Base-by-base conservation (phyloP, 2,113 vertebrate genomes). In the Alaudala cheleensis region DNA sequence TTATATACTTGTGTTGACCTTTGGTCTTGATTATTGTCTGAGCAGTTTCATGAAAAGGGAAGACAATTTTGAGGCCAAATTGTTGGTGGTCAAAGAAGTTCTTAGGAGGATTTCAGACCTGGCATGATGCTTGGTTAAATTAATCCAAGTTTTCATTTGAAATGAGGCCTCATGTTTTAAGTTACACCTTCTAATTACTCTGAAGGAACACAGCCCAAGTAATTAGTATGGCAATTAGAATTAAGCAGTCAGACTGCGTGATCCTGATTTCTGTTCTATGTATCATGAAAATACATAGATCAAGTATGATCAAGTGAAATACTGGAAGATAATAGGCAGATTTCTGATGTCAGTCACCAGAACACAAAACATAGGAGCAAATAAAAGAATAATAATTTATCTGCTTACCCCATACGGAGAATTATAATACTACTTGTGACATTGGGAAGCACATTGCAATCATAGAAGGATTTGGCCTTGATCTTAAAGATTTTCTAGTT, bases 1-100 rank as follows among this genome's bases (percentile, higher is more conserved):
- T 78, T 31, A 51, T 5, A 4, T 3, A 18, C 10, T 1, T 11
- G 0, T 31, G 16, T n/a, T 85, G 22, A 42, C 14, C 6, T 76
- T 12, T 65, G 29, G 34, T 23, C 49, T 76, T 40, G 8, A 21
- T 56, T 71, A n/a, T 12, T 67, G 11, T 40, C 13, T 62, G 14
- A 79, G 15, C 13, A 31, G 14, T 31, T 65, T 77, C 23, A 15
- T 31, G 7, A 15, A 7, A 79, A 39, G 11, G n/a, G 9, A 60
- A 8, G 10, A 47, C 70, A 12, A 8, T 66, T 28, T 37, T 58
- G 25, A 8, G 15, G 44, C 19, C 5, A 62, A 81, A 31, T 22
- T n/a, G 2, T 3, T 71, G 29, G 5, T 84, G 33, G 10, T n/a
- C 26, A 61, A 28, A 3, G 13, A 79, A 83, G 7, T 42, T 72